Evolutionary conservation across 2,888 invertebrate species (phyloP).

Genomic region (Clunio marinus): DNA sequence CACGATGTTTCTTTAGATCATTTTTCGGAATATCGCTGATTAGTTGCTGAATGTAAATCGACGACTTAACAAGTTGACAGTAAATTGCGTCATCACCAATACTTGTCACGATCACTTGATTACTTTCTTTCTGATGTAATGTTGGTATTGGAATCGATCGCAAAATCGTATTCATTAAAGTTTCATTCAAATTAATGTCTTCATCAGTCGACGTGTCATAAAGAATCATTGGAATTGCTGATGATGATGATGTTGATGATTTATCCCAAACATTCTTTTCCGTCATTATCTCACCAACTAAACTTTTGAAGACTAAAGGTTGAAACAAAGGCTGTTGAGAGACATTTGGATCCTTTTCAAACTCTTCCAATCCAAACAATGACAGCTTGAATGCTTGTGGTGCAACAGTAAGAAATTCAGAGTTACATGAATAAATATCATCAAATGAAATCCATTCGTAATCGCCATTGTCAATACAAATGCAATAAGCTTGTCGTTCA

Average conservation of each 20-base stretch:
- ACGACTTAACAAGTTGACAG: constrained; percentile 45
- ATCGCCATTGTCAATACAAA: constrained; percentile 72
- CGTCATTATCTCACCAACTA: constrained; percentile 57
- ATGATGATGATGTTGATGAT: constrained; percentile 37
- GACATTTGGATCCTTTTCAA: constrained; percentile 51
- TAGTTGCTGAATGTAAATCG: constrained; percentile 13
- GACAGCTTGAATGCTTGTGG: constrained; percentile 70
- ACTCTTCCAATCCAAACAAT: constrained; percentile 66
- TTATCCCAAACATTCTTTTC: constrained; percentile 46
- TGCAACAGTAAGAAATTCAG: constrained; percentile 61
- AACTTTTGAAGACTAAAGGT: constrained; percentile 53
- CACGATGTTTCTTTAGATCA: constrained; percentile 13
- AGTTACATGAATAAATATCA: constrained; percentile 59
- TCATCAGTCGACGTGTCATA: constrained; percentile 62
- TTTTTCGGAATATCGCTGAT: constrained; percentile 21
- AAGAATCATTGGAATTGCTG: constrained; percentile 55
- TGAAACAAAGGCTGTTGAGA: constrained; percentile 46
- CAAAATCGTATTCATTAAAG: constrained; percentile 57
- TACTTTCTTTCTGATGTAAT: constrained; percentile 44
- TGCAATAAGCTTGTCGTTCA: constrained; percentile 51
- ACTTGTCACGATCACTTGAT: constrained; percentile 47
- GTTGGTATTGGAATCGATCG: constrained; percentile 49
- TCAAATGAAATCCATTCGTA: constrained; percentile 56
- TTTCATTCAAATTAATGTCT: constrained; percentile 62
- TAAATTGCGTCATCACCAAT: constrained; percentile 49